A percentile compares a stretch with the other conserved stretches of the same genome.
These are phyloP conservation scores for Tridacna crocea DNA, from an alignment of 2,888 invertebrate genomes.

Conservation along the genomic window DNA sequence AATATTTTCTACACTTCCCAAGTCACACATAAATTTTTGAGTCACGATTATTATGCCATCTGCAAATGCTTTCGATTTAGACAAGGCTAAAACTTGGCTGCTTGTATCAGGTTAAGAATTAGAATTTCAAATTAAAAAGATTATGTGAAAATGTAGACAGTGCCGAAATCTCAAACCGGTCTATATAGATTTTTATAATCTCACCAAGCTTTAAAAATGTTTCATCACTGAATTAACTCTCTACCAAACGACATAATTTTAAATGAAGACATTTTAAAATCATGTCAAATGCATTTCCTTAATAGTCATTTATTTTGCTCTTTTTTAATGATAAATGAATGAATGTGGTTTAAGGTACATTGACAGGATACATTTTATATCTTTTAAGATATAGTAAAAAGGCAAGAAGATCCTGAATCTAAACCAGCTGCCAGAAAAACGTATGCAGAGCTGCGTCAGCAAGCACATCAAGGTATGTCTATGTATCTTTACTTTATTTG, in stretches of 20 bases:
- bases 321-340: not conserved
- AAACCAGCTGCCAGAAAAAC: conserved; percentile 7
- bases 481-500: not conserved
- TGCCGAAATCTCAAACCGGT: no score
- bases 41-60: not conserved
- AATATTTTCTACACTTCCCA: no score
- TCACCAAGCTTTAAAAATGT: no score
- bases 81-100: not conserved
- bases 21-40: no score
- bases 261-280: not conserved
- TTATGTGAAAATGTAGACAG: no score
- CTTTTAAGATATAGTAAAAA: conserved; percentile 3
- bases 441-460: conserved; percentile 9
- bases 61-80: not conserved
- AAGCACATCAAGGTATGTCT: conserved; percentile 9
- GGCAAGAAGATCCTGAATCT: not conserved
- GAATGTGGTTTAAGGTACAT: not conserved
- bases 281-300: not conserved
- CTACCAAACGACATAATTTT: no score
- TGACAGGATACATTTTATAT: not conserved
- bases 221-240: no score
- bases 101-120: no score
- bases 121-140: no score
- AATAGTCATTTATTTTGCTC: not conserved
- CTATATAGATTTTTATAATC: no score